Percentiles rank a stretch among this genome's conserved stretches.
phyloP scores from a whole-genome alignment of 2,888 invertebrate species.

The Cheilosia soror region DNA sequence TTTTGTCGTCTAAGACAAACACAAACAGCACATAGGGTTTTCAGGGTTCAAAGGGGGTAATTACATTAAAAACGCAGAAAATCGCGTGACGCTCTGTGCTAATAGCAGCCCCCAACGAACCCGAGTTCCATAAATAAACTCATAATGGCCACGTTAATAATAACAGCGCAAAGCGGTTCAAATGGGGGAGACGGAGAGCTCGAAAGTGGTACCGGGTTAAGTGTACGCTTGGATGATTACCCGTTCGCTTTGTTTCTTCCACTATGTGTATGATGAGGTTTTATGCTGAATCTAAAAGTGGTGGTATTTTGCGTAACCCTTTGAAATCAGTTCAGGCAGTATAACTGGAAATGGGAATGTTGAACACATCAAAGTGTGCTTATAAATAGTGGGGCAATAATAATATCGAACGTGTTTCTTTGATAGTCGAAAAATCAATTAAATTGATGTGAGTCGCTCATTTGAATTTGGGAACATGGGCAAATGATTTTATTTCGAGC shows the following conservation, averaged over 20 bases:
- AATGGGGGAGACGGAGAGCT: background rate
- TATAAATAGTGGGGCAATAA: constrained; percentile 27
- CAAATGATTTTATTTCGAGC: too few relatives aligned
- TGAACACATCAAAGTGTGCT: constrained; percentile 12
- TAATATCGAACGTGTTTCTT: constrained; percentile 5
- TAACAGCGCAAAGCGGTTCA: constrained; percentile 13
- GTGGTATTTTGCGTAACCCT: constrained; percentile 7
- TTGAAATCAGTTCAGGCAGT: constrained; percentile 18
- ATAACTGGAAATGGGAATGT: background rate
- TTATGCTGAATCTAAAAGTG: background rate
- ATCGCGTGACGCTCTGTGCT: constrained; percentile 42
- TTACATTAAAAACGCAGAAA: constrained; percentile 46
- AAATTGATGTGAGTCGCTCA: constrained; percentile 9
- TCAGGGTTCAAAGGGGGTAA: constrained; percentile 5
- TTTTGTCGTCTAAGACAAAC: background rate
- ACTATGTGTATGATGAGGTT: background rate
- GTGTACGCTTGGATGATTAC: background rate
- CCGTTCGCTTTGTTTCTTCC: background rate
- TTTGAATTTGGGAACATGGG: background rate
- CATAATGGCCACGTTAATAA: constrained; percentile 40
- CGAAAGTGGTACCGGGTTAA: constrained; percentile 4
- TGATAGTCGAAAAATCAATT: constrained; percentile 8
- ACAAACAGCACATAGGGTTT: background rate
- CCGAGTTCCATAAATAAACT: constrained; percentile 34
- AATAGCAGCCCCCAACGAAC: background rate